A percentile compares a stretch with the other conserved stretches of the same genome.
phyloP scores from a whole-genome alignment of 2,888 invertebrate genomes.

The Tetramorium bicarinatum region DNA sequence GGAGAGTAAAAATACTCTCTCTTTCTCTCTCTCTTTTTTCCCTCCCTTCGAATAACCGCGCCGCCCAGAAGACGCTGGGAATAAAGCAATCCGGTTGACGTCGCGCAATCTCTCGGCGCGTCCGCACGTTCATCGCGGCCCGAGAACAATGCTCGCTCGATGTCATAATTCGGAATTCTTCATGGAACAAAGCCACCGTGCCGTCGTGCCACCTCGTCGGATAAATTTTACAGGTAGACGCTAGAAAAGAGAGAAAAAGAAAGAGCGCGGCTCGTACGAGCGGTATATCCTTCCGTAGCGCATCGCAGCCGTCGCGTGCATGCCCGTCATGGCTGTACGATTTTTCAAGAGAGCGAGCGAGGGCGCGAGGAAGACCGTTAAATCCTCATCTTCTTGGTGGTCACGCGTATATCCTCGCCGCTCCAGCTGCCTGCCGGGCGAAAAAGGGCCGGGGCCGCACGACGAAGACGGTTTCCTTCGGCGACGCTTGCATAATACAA shows the following conservation, averaged over 20 bases:
- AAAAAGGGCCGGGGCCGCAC: neutral
- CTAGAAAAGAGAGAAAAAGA: neutral
- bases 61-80: conserved; percentile 41
- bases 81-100: conserved; percentile 47
- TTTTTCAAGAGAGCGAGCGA: conserved; percentile 57
- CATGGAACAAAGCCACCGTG: conserved; percentile 37
- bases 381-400: conserved; percentile 62
- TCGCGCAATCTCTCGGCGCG: conserved; percentile 26
- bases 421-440: neutral
- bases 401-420: conserved; percentile 59
- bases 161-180: conserved; percentile 61
- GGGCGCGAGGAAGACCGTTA: conserved; percentile 47
- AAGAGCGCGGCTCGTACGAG: conserved; percentile 27
- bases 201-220: conserved; percentile 25
- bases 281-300: conserved; percentile 42
- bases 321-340: conserved; percentile 60
- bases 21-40: neutral
- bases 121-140: conserved; percentile 3
- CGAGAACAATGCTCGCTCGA: conserved; percentile 50
- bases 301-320: conserved; percentile 42
- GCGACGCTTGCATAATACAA: conserved; percentile 62
- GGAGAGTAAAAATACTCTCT: conserved; percentile 21
- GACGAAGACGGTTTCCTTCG: conserved; percentile 39
- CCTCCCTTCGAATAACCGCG: conserved; percentile 28
- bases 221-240: conserved; percentile 49